Evolutionary conservation across 1,140 invertebrate genomes (phyloP), one percentile per base, ranked within the genome.

Genomic region (Leptonema lineaticorne): DNA sequence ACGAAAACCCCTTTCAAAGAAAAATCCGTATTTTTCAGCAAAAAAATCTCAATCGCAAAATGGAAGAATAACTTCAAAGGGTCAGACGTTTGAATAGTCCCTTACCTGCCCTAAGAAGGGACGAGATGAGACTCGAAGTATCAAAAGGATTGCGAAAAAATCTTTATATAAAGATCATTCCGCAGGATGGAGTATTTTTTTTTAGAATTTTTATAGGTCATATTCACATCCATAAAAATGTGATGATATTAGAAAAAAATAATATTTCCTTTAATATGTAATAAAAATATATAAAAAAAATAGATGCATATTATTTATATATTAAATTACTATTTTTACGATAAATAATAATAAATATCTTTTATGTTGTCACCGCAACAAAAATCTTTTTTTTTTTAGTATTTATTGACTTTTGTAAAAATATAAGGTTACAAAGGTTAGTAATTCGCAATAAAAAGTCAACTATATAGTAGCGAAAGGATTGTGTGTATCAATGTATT

Each of bases 1-100:
- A 20, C 60, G 28, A 27, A 66, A 71, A 71, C 70, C 70, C 70
- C 68, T 71, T 71, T 71, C 70, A 71, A 68, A n/a, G n/a, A n/a
- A n/a, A 66, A 66, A 66, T 63, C 63, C 68, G 59, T 59, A 63
- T 24, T 11, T 53, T 53, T 53, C 1, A 22, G 1, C 20, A 22
- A 68, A 67, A 24, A 41, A 33, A 33, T 59, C 57, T 27, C 48
- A 26, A 18, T 22, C 41, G 59, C 33, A 6, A 45, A 16, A n/a
- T 11, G 56, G 26, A 9, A 58, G 28, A 58, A n/a, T 11, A 58
- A 58, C 11, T 22, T 33, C 1, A 22, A 24, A 27, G 58, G 58
- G 58, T 24, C 28, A n/a, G 56, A 62, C 24, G 20, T 50, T 50
- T 50, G 18, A 64, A 46, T 22, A 18, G 22, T 16, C 53, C 64